Base-by-base conservation (phyloP, 2,888 invertebrate genomes). In the Podotricha telesiphe region DNA sequence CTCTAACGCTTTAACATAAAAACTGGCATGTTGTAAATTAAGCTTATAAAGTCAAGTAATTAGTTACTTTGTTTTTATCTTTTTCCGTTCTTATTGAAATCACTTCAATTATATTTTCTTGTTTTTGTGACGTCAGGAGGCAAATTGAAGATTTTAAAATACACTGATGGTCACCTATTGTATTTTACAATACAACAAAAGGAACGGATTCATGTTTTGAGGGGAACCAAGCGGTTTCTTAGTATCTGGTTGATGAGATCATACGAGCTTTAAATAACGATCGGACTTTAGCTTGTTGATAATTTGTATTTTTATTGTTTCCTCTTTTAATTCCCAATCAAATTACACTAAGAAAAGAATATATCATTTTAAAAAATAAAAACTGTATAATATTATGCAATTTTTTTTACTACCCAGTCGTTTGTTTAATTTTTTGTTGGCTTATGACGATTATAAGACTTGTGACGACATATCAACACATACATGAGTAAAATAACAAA, bases 181-280 rank as follows among this genome's bases (percentile, higher is more conserved):
- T n/a, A 28, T 59, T 10, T 28, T 45, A 22, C n/a, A 45, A n/a
- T 42, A 48, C 47, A 50, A 50, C 19, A 48, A 50, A 50, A 62
- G n/a, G 50, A n/a, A 50, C 13, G 28, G 19, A 37, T 62, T 17
- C 19, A 62, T 48, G 62, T 50, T 62, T 62, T 19, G 20, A 62
- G 20, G 50, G 19, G 42, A 62, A 62, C 62, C 62, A 67, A 67
- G 45, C n/a, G 37, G 37, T 17, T 62, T 20, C 50, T 58, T 20
- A 17, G 61, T 61, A 67, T 34, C n/a, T 42, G 17, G 22, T 28
- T 59, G 61, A 55, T 62, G 67, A 67, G 61, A 62, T 62, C 61
- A 67, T 55, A 53, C 45, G 53, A 62, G 51, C 37, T 67, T 67
- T 47, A 62, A 67, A 67, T 67, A 67, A 67, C 59, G 34, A 53